Conservation (phyloP, 2,113 vertebrate species). For the Bujurquina vittata region DNA sequence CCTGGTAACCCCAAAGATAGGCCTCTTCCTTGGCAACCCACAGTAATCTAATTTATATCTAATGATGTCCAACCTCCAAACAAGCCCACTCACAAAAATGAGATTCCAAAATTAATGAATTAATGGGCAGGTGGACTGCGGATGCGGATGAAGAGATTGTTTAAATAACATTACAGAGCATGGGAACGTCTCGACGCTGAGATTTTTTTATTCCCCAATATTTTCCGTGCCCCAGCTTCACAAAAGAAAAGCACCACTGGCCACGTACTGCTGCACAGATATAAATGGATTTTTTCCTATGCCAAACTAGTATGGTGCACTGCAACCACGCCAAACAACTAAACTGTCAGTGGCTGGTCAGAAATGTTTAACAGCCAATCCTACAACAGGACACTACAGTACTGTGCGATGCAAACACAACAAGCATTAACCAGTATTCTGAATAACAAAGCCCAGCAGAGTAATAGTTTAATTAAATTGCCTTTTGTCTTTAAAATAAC, state of each 20-base stretch:
- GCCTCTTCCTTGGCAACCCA: constrained; percentile 61
- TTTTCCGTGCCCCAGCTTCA: neutral
- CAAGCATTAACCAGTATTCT: neutral
- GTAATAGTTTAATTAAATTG: neutral
- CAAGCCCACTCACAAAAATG: constrained; percentile 52
- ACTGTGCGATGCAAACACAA: too few species aligned
- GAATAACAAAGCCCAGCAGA: neutral
- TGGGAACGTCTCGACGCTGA: neutral
- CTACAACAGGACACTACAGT: too few species aligned
- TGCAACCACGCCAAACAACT: too few species aligned
- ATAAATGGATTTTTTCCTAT: neutral
- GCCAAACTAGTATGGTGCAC: too few species aligned
- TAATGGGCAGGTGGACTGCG: constrained; percentile 42
- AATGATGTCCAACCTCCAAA: constrained; percentile 58
- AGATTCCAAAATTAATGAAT: constrained; percentile 57
- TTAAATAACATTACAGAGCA: neutral
- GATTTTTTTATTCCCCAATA: neutral
- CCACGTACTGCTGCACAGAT: neutral
- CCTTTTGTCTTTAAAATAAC: neutral
- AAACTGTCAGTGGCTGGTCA: too few species aligned
- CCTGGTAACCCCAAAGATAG: constrained; percentile 56
- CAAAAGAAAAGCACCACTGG: neutral
- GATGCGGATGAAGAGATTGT: neutral
- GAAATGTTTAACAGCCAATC: too few species aligned
- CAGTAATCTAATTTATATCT: constrained; percentile 69